A percentile compares a stretch with the other conserved stretches of the same genome.
Evolutionary conservation across 1,140 invertebrate species (phyloP).

Genomic region (Aphelenchoides fujianensis): DNA sequence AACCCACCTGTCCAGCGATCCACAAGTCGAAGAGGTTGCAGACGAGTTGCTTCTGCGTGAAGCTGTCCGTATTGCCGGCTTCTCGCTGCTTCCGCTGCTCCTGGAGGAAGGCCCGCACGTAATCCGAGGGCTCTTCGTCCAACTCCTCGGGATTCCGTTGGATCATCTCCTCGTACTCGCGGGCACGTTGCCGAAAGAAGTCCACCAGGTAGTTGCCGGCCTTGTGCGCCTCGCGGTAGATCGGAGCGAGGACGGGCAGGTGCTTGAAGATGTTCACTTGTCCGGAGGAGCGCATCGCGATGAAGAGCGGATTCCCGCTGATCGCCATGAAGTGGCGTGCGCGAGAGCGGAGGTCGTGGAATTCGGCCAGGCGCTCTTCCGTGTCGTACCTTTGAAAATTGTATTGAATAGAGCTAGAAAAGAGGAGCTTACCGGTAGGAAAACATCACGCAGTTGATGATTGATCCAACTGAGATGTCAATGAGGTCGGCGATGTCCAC

Average conservation of each 20-base stretch:
- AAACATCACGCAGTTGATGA: background rate
- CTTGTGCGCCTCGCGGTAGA: background rate
- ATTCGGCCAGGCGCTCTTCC: background rate
- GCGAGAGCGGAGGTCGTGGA: background rate
- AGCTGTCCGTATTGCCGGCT: background rate
- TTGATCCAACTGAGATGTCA: background rate
- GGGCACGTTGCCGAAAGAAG: background rate
- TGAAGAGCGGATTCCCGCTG: background rate
- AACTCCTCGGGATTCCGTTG: background rate
- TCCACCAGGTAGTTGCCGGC: background rate
- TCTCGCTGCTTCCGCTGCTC: background rate
- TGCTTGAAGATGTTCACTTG: background rate
- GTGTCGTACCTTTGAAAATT: too few species aligned
- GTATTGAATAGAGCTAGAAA: too few species aligned
- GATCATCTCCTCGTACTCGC: background rate
- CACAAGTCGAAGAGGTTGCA: constrained; percentile 2
- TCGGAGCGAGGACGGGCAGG: background rate
- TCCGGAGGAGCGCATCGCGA: background rate
- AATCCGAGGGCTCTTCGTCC: constrained; percentile 2
- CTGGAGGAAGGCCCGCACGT: background rate
- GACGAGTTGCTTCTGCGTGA: background rate
- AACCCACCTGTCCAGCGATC: background rate
- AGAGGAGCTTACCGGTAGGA: background rate
- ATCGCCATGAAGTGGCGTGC: background rate
- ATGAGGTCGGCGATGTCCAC: background rate